These are phyloP conservation scores for Xiphorhynchus erythropygius DNA, from an alignment of 2,797 vertebrate species.

Conservation along the genomic window DNA sequence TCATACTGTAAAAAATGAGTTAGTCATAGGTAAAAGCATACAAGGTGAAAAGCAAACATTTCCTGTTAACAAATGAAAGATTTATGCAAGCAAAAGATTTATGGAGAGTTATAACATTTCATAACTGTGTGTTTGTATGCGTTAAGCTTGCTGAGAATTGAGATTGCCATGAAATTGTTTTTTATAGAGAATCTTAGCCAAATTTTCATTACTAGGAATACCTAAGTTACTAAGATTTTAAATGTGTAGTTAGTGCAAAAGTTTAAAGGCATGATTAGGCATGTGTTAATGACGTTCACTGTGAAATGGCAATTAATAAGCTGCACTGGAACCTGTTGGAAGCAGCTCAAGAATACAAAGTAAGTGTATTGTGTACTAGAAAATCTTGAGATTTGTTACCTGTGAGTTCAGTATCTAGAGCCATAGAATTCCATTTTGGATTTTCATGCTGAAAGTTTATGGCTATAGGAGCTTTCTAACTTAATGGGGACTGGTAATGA, in stretches of 20 bases:
- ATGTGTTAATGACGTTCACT: background rate
- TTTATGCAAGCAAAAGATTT: background rate
- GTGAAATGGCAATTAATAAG: background rate
- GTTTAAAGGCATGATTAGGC: background rate
- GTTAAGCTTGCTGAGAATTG: background rate
- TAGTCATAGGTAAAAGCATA: background rate
- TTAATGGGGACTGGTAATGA: background rate
- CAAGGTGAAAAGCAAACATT: background rate
- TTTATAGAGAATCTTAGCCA: background rate
- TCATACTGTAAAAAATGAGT: background rate
- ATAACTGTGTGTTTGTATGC: background rate
- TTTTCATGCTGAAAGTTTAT: background rate
- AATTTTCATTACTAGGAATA: background rate
- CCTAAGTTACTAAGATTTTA: background rate
- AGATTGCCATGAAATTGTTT: background rate
- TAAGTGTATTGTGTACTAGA: background rate
- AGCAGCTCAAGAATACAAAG: background rate
- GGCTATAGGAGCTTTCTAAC: background rate
- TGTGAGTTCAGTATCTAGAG: background rate
- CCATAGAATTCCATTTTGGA: background rate
- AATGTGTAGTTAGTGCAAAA: background rate
- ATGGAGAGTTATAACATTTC: background rate
- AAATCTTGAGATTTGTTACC: background rate
- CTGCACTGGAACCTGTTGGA: background rate
- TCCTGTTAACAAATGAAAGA: background rate